A percentile compares a stretch with the other conserved stretches of the same genome.
Evolutionary conservation across 64 coral and sea anemone species (phyloP).

Genomic region (Exaiptasia diaphana): DNA sequence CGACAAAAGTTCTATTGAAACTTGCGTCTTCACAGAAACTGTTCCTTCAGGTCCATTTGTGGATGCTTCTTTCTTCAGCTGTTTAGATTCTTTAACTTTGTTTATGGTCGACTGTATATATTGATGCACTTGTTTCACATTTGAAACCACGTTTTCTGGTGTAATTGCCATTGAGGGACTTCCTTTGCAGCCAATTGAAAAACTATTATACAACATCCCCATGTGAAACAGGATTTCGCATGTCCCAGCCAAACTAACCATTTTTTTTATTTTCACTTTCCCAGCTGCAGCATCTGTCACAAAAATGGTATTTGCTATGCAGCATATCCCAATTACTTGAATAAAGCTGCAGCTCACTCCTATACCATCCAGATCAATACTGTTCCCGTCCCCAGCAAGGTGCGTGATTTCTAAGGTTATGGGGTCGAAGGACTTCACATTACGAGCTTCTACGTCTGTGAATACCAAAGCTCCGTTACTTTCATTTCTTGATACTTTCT

Average conservation of each 20-base stretch:
- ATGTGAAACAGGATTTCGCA: conserved; percentile 6
- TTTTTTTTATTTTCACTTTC: conserved; percentile 57
- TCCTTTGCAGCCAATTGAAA: background rate
- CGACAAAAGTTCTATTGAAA: background rate
- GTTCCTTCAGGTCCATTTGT: conserved; percentile 43
- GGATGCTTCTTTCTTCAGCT: conserved; percentile 8
- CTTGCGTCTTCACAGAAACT: conserved; percentile 21
- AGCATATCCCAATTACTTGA: conserved; percentile 48
- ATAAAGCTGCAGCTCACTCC: conserved; percentile 57
- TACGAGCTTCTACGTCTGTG: conserved; percentile 55
- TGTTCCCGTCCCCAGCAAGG: conserved; percentile 51
- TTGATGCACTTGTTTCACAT: conserved; percentile 5
- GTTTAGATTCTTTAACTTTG: conserved; percentile 21
- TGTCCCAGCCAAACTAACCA: conserved; percentile 36
- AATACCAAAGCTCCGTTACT: conserved; percentile 53
- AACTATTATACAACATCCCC: conserved; percentile 34
- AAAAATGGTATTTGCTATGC: conserved; percentile 37
- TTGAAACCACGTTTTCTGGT: conserved; percentile 42
- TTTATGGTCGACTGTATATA: conserved; percentile 27
- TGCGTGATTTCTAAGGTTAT: conserved; percentile 34
- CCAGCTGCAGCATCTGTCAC: conserved; percentile 55
- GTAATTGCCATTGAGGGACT: conserved; percentile 17
- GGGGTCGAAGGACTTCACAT: conserved; percentile 53
- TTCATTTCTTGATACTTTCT: conserved; percentile 59
- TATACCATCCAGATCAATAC: conserved; percentile 35